Conservation (phyloP, 2,888 invertebrate genomes). For the Selenia dentaria region DNA sequence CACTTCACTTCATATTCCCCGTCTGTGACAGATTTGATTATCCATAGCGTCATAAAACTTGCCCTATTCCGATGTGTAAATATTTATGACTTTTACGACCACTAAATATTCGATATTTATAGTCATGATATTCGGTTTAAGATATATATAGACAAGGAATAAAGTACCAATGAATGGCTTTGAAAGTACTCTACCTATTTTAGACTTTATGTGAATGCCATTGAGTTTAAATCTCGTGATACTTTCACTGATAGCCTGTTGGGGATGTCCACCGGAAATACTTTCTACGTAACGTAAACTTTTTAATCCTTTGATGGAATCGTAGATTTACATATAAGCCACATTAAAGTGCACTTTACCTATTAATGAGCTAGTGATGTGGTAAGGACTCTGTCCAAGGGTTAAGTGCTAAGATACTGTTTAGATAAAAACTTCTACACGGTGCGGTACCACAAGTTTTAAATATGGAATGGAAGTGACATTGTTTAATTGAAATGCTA, state of each 20-base stretch:
- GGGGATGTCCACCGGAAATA: slow-evolving; percentile 39
- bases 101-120: slow-evolving; percentile 57
- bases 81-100: slow-evolving; percentile 55
- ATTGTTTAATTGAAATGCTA: too few species aligned
- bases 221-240: not conserved
- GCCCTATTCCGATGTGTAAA: slow-evolving; percentile 45
- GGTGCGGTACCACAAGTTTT: too few species aligned
- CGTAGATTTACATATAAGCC: slow-evolving; percentile 17
- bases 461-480: too few species aligned
- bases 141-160: slow-evolving; percentile 22
- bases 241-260: slow-evolving; percentile 3
- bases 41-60: slow-evolving; percentile 11
- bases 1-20: too few species aligned
- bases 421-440: too few species aligned
- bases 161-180: slow-evolving; percentile 7
- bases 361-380: slow-evolving; percentile 19
- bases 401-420: too few species aligned
- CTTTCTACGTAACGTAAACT: slow-evolving; percentile 41
- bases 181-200: not conserved
- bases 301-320: slow-evolving; percentile 38
- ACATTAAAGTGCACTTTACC: slow-evolving; percentile 32
- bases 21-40: not conserved
- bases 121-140: slow-evolving; percentile 32
- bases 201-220: slow-evolving; percentile 8
- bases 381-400: slow-evolving; percentile 6